These are phyloP conservation scores for Microctonus aethiopoides DNA, from an alignment of 2,888 invertebrate species.

Conservation along the genomic window DNA sequence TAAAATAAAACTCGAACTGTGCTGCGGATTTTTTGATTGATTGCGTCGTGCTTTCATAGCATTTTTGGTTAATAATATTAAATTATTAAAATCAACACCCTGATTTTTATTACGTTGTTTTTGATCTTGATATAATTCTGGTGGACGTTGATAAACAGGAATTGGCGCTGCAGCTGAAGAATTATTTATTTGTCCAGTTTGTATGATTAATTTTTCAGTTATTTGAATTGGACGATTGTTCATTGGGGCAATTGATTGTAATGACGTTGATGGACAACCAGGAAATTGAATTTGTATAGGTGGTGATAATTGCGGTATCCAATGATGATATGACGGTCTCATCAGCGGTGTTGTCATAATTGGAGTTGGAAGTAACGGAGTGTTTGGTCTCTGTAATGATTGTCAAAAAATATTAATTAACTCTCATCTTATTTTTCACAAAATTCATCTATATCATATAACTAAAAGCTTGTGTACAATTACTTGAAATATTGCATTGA, in stretches of 20 bases:
- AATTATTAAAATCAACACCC: slow-evolving; percentile 62
- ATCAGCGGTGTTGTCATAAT: slow-evolving; percentile 48
- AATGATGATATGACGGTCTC: slow-evolving; percentile 53
- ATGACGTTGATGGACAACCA: slow-evolving; percentile 46
- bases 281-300: slow-evolving; percentile 52
- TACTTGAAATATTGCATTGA: slow-evolving; percentile 55
- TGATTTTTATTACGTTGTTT: slow-evolving; percentile 52
- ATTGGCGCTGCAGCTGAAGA: slow-evolving; percentile 49
- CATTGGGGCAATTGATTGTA: slow-evolving; percentile 53
- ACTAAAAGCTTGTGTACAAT: slow-evolving; percentile 19
- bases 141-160: slow-evolving; percentile 59
- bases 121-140: slow-evolving; percentile 55
- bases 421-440: neutral
- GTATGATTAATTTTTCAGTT: slow-evolving; percentile 42
- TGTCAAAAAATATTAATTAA: slow-evolving; percentile 8
- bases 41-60: slow-evolving; percentile 55
- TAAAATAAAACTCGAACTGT: slow-evolving; percentile 43
- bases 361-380: slow-evolving; percentile 51
- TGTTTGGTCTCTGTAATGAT: slow-evolving; percentile 50
- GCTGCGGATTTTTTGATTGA: slow-evolving; percentile 49
- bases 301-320: slow-evolving; percentile 54
- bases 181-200: slow-evolving; percentile 33
- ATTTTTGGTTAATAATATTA: slow-evolving; percentile 61
- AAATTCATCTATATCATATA: neutral
- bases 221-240: slow-evolving; percentile 52